These are phyloP conservation scores for Orchesellides sinensis DNA, from an alignment of 2,888 invertebrate species.

Conservation along the genomic window DNA sequence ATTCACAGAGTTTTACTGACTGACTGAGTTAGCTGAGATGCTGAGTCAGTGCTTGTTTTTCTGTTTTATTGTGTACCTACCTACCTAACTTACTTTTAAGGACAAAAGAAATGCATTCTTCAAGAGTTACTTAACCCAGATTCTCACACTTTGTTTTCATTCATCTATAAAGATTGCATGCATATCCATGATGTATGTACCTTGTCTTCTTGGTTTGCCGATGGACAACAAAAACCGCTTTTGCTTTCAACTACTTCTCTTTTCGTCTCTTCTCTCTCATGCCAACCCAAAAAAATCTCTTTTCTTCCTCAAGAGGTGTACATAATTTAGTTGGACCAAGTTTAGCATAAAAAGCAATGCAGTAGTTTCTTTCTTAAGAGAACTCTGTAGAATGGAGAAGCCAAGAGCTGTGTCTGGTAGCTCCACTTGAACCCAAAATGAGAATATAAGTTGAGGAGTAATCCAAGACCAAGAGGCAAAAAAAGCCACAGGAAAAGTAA, in stretches of 20 bases:
- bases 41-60: conserved; percentile 17
- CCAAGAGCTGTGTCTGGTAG: too few relatives aligned
- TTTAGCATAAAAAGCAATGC: neutral
- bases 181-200: neutral
- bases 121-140: conserved; percentile 38
- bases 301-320: neutral
- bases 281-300: neutral
- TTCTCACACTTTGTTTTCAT: conserved; percentile 17
- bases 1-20: neutral
- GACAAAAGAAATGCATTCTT: conserved; percentile 39
- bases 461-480: neutral
- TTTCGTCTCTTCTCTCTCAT: neutral
- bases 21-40: neutral
- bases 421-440: neutral
- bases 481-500: conserved; percentile 9
- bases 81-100: conserved; percentile 12
- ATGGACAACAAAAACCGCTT: conserved; percentile 25
- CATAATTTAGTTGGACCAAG: neutral
- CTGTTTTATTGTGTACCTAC: neutral
- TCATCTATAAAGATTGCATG: neutral
- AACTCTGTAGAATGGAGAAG: neutral
- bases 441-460: neutral
- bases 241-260: neutral
- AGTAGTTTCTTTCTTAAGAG: neutral
- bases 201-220: neutral